Percentiles rank a stretch among this genome's conserved stretches.
Evolutionary conservation across 2,113 vertebrate genomes (phyloP).

Genomic region (Scomber japonicus): DNA sequence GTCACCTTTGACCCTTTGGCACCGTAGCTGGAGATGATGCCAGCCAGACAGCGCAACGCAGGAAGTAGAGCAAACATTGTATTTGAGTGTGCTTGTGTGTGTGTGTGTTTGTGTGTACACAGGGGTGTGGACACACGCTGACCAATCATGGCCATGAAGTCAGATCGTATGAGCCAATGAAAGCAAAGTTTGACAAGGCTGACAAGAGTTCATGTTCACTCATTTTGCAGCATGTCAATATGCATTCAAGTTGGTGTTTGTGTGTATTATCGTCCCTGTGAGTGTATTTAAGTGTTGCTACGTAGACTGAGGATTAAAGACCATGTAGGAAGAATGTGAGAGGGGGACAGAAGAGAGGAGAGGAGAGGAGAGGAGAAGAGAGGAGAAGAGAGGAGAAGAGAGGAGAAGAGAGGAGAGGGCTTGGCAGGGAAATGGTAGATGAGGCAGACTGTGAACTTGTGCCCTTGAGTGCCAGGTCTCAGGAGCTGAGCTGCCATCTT

Average conservation of each 20-base stretch:
- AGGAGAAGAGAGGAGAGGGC: too few species aligned
- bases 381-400: too few species aligned
- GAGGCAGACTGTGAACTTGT: slow-evolving; percentile 46
- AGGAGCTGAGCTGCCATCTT: slow-evolving; percentile 44
- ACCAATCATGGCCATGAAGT: slow-evolving; percentile 67
- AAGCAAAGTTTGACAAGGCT: slow-evolving; percentile 50
- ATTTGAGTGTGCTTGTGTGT: slow-evolving; percentile 50
- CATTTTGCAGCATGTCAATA: slow-evolving; percentile 52
- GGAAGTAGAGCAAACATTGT: slow-evolving; percentile 73
- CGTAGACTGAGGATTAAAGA: slow-evolving; percentile 57
- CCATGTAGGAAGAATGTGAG: slow-evolving; percentile 19
- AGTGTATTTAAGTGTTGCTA: slow-evolving; percentile 36
- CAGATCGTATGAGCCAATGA: slow-evolving; percentile 62
- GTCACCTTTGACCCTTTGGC: slow-evolving; percentile 78
- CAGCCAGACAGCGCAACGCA: slow-evolving; percentile 74
- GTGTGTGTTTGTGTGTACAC: slow-evolving; percentile 40
- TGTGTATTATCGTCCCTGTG: slow-evolving; percentile 4
- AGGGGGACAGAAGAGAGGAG: neutral
- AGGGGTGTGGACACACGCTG: slow-evolving; percentile 56
- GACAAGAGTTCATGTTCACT: slow-evolving; percentile 56
- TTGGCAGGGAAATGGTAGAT: slow-evolving; percentile 22
- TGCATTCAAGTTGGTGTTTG: slow-evolving; percentile 2
- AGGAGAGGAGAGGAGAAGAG: slow-evolving; percentile 20
- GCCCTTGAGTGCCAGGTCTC: slow-evolving; percentile 40
- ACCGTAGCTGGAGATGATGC: slow-evolving; percentile 64